A percentile compares a stretch with the other conserved stretches of the same genome.
Conservation (phyloP, 2,888 invertebrate genomes). For the Toxonevra muliebris region DNA sequence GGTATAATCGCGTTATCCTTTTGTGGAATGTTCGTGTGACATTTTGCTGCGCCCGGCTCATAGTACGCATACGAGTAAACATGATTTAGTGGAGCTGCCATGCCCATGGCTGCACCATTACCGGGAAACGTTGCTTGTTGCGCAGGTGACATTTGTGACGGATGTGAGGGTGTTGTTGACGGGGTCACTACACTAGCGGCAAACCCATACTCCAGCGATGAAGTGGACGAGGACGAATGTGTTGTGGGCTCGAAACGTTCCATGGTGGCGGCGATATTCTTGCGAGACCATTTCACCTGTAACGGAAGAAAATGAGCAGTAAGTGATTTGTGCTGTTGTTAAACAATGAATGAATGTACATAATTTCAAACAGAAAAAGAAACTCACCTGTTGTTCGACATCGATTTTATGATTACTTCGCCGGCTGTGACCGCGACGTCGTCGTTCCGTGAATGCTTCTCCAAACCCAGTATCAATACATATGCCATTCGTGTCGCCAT, state of each 20-base stretch:
- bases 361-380: neutral
- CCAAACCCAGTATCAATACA: slow-evolving; percentile 38
- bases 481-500: slow-evolving; percentile 41
- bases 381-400: slow-evolving; percentile 61
- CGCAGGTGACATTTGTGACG: slow-evolving; percentile 40
- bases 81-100: slow-evolving; percentile 55
- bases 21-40: slow-evolving; percentile 71
- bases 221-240: slow-evolving; percentile 56
- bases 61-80: slow-evolving; percentile 89
- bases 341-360: too few species aligned
- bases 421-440: slow-evolving; percentile 59
- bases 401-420: slow-evolving; percentile 64
- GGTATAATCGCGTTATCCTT: slow-evolving; percentile 50
- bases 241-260: slow-evolving; percentile 70
- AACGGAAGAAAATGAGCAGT: slow-evolving; percentile 12
- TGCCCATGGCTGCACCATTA: slow-evolving; percentile 29
- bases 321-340: neutral
- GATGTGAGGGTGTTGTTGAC: slow-evolving; percentile 54
- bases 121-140: slow-evolving; percentile 36
- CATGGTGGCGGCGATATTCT: slow-evolving; percentile 73
- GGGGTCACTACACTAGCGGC: slow-evolving; percentile 61
- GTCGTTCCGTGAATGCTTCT: slow-evolving; percentile 59
- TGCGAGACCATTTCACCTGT: slow-evolving; percentile 71
- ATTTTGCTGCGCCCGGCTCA: slow-evolving; percentile 73
- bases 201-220: slow-evolving; percentile 60